These are phyloP conservation scores for Microctonus hyperodae DNA, from an alignment of 2,888 invertebrate species.

Conservation along the genomic window DNA sequence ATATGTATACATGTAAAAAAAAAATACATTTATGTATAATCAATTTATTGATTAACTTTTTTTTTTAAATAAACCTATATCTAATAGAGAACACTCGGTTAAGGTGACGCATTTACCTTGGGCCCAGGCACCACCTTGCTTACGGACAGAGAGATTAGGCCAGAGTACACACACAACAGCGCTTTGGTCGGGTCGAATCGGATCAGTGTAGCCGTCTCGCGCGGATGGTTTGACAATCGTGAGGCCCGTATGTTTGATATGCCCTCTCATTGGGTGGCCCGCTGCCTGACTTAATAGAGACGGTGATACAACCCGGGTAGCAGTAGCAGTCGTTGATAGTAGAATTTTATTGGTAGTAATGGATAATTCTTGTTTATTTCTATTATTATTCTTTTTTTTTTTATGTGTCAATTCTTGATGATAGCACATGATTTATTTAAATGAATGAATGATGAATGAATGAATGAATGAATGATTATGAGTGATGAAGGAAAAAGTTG, in stretches of 20 bases:
- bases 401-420: not conserved
- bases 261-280: slow-evolving; percentile 54
- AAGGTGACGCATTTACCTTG: slow-evolving; percentile 65
- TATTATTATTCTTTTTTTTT: not conserved
- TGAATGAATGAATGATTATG: too few relatives aligned
- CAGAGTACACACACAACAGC: slow-evolving; percentile 53
- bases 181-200: slow-evolving; percentile 57
- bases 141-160: slow-evolving; percentile 61
- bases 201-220: slow-evolving; percentile 51
- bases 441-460: not conserved
- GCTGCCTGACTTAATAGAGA: slow-evolving; percentile 57
- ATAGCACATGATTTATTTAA: not conserved
- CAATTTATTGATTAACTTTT: slow-evolving; percentile 34
- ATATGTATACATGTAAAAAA: too few relatives aligned
- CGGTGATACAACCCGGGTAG: slow-evolving; percentile 31
- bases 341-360: slow-evolving; percentile 4
- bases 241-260: slow-evolving; percentile 53
- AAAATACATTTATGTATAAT: slow-evolving; percentile 21
- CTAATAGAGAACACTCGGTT: slow-evolving; percentile 63
- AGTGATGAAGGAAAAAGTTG: not conserved
- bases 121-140: slow-evolving; percentile 64
- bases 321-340: slow-evolving; percentile 32
- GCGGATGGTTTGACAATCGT: slow-evolving; percentile 55
- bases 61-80: slow-evolving; percentile 51
- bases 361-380: not conserved